Base-by-base conservation (phyloP, 2,113 vertebrate species). In the Thalassarche chlororhynchos region DNA sequence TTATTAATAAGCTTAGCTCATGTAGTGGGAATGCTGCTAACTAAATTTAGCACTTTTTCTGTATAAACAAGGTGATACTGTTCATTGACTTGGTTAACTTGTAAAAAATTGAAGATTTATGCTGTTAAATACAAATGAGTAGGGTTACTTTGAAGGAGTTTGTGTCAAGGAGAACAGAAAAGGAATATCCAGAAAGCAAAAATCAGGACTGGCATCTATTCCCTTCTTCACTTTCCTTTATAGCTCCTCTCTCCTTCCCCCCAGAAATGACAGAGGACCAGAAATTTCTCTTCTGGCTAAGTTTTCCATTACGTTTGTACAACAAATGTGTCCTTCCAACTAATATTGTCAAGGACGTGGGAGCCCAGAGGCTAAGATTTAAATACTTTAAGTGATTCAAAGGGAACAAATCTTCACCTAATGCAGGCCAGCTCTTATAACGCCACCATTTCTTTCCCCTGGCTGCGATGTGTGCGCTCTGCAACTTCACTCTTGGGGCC, bases 321-420 rank as follows among this genome's bases (percentile, higher is more conserved):
- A 94, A 71, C 81, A 77, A 57, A 34, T 13, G 42, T 77, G 93
- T 51, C 95, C 93, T 97, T 96, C 93, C 96, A 96, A 60, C 36
- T 82, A 46, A 32, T 17, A 17, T 4, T 72, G 62, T 91, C 81
- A 96, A 97, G 96, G 96, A 26, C 94, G 24, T 1, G 3, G 62
- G 54, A 95, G 84, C 93, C 94, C 78, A 74, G 77, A 80, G 87
- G 95, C 93, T 91, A 76, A 76, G 66, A 87, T 82, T 54, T 82
- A 76, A 95, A 42, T 74, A 34, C 51, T 57, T 89, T 2, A 38
- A 42, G 49, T 65, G 78, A 74, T 79, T 82, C 34, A 49, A 0
- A 84, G 74, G 54, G 87, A 44, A 65, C 77, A 87, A 34, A 79
- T 72, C 49, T 52, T 42, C 49, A 72, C 52, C 54, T 82, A 7